These are phyloP conservation scores for Enteromius argenteus DNA, from an alignment of 2,797 vertebrate species.

Conservation along the genomic window DNA sequence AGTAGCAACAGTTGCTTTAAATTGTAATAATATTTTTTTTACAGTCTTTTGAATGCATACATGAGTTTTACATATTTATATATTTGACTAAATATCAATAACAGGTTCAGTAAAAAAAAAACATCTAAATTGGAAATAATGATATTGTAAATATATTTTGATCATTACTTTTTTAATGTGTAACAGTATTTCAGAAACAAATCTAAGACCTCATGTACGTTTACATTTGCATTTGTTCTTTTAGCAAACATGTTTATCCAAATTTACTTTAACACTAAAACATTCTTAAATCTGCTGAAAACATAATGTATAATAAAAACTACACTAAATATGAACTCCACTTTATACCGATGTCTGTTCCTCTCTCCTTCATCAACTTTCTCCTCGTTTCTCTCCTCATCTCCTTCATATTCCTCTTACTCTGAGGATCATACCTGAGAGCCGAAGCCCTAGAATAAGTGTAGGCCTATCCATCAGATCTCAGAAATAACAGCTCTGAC, in stretches of 20 bases:
- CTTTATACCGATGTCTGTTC: neutral
- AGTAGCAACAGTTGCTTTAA: neutral
- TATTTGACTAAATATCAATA: neutral
- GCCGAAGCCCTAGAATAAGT: neutral
- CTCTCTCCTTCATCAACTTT: neutral
- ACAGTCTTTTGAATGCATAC: neutral
- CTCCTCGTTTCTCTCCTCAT: neutral
- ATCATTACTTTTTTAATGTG: neutral
- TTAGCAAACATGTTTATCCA: neutral
- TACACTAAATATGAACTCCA: neutral
- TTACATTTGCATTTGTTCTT: neutral
- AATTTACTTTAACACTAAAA: neutral
- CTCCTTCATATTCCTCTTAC: constrained; percentile 1
- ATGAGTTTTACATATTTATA: neutral
- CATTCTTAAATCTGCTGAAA: neutral
- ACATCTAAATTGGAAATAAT: too few relatives aligned
- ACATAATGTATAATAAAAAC: neutral
- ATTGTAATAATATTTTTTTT: neutral
- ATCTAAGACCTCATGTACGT: neutral
- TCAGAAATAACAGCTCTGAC: constrained; percentile 26
- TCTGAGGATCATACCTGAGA: neutral
- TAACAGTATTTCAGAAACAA: neutral
- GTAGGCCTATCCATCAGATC: constrained; percentile 16
- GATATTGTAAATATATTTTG: too few relatives aligned
- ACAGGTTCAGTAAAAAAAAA: neutral